Percentiles rank a stretch among this genome's conserved stretches.
These are phyloP conservation scores for Palythoa caribaeorum DNA, from an alignment of 92 coral and sea anemone species.

Conservation along the genomic window DNA sequence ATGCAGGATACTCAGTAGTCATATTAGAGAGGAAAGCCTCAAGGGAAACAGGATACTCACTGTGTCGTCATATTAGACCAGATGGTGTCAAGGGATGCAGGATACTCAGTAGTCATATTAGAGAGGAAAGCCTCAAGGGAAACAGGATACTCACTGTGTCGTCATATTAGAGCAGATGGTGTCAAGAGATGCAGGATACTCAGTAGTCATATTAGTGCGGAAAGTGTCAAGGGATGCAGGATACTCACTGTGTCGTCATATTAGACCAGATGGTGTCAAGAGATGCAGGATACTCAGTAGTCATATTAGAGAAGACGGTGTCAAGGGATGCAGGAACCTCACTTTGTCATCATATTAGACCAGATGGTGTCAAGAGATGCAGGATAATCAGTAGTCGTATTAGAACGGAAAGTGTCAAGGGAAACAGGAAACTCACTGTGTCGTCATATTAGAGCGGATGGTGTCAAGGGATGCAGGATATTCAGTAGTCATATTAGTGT, in stretches of 20 bases:
- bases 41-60: slow-evolving; percentile 71
- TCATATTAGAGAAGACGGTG: slow-evolving; percentile 76
- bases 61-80: slow-evolving; percentile 74
- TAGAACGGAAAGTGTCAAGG: slow-evolving; percentile 81
- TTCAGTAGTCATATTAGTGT: slow-evolving; percentile 73
- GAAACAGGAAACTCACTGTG: slow-evolving; percentile 71
- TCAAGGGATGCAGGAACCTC: slow-evolving; percentile 70
- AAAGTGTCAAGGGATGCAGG: slow-evolving; percentile 76
- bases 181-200: slow-evolving; percentile 73
- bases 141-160: slow-evolving; percentile 68
- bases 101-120: slow-evolving; percentile 66
- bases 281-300: slow-evolving; percentile 73
- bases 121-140: slow-evolving; percentile 83
- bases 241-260: slow-evolving; percentile 74
- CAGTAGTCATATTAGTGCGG: slow-evolving; percentile 74
- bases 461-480: slow-evolving; percentile 81
- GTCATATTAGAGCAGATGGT: slow-evolving; percentile 80
- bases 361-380: slow-evolving; percentile 81
- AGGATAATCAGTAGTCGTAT: slow-evolving; percentile 72
- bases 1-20: slow-evolving; percentile 71
- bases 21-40: slow-evolving; percentile 79
- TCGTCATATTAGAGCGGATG: slow-evolving; percentile 74
- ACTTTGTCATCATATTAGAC: slow-evolving; percentile 77
- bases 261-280: slow-evolving; percentile 83
- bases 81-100: no score